phyloP scores from a whole-genome alignment of 2,888 invertebrate species.

The Coenonympha arcania region DNA sequence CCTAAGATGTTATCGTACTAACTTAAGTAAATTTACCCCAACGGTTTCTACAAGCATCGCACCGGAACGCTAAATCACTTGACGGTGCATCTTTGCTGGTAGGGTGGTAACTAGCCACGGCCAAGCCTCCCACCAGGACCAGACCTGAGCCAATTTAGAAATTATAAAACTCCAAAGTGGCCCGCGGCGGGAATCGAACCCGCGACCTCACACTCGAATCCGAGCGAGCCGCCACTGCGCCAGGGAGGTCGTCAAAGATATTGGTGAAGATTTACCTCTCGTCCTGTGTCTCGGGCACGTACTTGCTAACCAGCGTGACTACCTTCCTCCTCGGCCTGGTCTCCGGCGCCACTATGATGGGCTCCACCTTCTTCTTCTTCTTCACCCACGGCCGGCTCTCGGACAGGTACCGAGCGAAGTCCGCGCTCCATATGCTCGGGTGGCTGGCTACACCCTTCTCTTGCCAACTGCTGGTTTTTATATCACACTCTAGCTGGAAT shows the following conservation, averaged over 20 bases:
- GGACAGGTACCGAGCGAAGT: constrained; percentile 39
- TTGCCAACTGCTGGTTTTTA: constrained; percentile 57
- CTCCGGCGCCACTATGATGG: constrained; percentile 41
- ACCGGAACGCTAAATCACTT: too few relatives aligned
- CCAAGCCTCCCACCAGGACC: too few relatives aligned
- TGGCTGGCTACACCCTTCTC: constrained; percentile 49
- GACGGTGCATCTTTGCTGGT: too few relatives aligned
- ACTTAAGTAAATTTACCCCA: too few relatives aligned
- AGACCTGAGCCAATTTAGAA: too few relatives aligned
- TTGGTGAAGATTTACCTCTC: constrained; percentile 42
- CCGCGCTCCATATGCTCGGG: constrained; percentile 64
- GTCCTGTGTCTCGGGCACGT: constrained; percentile 57
- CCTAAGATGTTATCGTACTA: too few relatives aligned
- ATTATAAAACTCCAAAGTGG: too few relatives aligned
- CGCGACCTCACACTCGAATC: too few relatives aligned
- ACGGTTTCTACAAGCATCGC: too few relatives aligned
- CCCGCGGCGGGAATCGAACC: too few relatives aligned
- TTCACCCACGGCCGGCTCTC: constrained; percentile 51
- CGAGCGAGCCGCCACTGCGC: too few relatives aligned
- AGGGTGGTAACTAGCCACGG: too few relatives aligned
- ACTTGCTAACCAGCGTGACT: constrained; percentile 52
- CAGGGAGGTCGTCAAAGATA: background rate
- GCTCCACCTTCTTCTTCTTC: constrained; percentile 42
- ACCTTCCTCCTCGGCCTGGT: constrained; percentile 48
- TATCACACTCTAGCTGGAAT: constrained; percentile 37